These are phyloP conservation scores for Sporophila hypoxantha DNA, from an alignment of 2,113 vertebrate genomes.

Conservation along the genomic window DNA sequence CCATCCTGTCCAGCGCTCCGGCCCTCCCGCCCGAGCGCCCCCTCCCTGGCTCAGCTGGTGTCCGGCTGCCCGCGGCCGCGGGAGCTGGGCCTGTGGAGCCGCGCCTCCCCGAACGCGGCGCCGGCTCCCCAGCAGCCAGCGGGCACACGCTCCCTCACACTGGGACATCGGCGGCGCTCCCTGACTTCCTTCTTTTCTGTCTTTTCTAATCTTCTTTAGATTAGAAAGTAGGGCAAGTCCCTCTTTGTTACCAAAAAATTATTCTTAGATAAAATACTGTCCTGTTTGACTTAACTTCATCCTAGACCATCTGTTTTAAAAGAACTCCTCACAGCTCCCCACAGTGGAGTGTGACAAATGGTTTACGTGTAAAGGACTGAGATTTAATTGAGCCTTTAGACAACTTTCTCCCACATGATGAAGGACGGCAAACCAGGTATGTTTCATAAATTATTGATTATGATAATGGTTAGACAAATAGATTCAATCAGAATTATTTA, in stretches of 20 bases:
- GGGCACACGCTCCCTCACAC: too few species aligned
- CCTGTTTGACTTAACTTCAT: background rate
- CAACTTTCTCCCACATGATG: background rate
- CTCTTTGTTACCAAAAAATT: background rate
- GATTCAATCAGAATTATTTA: background rate
- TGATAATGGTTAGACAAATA: background rate
- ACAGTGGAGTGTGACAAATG: background rate
- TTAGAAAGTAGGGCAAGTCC: background rate
- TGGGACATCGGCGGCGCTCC: too few species aligned
- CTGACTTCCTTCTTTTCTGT: background rate
- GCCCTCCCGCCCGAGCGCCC: background rate
- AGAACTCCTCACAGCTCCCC: accelerated
- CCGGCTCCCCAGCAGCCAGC: background rate
- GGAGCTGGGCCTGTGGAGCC: background rate
- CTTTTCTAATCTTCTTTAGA: background rate
- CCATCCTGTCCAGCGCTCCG: accelerated
- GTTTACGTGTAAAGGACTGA: background rate
- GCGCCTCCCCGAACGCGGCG: too few species aligned
- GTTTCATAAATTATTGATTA: background rate
- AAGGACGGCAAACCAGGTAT: background rate
- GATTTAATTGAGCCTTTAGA: background rate
- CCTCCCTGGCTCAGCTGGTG: background rate
- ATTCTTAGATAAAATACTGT: background rate
- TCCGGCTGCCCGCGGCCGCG: too few species aligned
- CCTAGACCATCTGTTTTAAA: background rate